These are phyloP conservation scores for Chloroclystis v-ata DNA, from an alignment of 2,888 invertebrate species.

Conservation along the genomic window DNA sequence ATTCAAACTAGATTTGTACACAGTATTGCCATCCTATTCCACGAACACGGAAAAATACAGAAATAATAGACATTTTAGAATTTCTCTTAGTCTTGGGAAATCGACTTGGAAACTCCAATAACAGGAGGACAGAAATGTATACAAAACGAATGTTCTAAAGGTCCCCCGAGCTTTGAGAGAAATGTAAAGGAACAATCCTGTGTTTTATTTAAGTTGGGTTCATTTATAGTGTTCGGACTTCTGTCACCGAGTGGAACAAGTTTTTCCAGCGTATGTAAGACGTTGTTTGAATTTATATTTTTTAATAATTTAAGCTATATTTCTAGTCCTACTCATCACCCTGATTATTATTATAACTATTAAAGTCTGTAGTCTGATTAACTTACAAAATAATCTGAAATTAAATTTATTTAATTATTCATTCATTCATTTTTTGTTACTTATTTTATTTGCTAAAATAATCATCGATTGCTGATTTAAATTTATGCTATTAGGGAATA, in stretches of 20 bases:
- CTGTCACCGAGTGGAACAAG: background rate
- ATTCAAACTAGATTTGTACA: background rate
- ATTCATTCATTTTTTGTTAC: too few relatives aligned
- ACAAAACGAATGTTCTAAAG: slow-evolving; percentile 31
- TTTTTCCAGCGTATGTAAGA: background rate
- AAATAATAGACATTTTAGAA: slow-evolving; percentile 31
- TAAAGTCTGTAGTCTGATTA: too few relatives aligned
- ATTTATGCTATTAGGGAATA: too few relatives aligned
- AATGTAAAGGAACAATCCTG: slow-evolving; percentile 28
- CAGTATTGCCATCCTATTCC: slow-evolving; percentile 20
- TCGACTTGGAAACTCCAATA: slow-evolving; percentile 39
- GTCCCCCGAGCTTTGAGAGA: slow-evolving; percentile 30
- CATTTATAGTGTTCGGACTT: slow-evolving; percentile 5
- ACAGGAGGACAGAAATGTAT: slow-evolving; percentile 34
- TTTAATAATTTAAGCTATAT: too few relatives aligned
- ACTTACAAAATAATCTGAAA: too few relatives aligned
- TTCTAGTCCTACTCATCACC: too few relatives aligned
- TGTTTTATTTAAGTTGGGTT: slow-evolving; percentile 27
- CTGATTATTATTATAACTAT: too few relatives aligned
- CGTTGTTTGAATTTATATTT: too few relatives aligned
- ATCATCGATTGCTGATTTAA: too few relatives aligned
- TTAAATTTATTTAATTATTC: too few relatives aligned
- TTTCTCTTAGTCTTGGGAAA: slow-evolving; percentile 29
- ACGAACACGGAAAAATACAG: slow-evolving; percentile 22
- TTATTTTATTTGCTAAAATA: too few relatives aligned